Evolutionary conservation across 2,888 invertebrate species (phyloP), one percentile per base, ranked within the genome.

Genomic region (Lasius platythorax): DNA sequence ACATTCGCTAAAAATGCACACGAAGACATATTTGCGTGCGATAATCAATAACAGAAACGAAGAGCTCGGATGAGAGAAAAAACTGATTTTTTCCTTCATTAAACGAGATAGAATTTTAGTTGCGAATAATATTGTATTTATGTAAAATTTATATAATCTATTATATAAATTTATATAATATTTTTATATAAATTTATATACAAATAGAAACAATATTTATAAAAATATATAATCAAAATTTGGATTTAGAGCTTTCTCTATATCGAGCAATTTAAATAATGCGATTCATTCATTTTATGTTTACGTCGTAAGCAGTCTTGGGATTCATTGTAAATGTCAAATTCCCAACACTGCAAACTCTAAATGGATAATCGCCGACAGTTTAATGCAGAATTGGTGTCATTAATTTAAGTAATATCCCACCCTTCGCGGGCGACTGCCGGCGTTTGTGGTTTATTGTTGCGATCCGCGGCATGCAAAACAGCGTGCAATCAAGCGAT

Each of bases 331-430:
- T 15, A 58, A 46, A 50, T 15, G 6, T 66, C 50, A 11, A 66
- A 64, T 63, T 75, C 8, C 12, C 43, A 64, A 46, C 33, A 46
- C 1, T 46, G 2, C 5, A 46, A 75, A 75, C 8, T 46, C 23
- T 64, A 46, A 46, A 33, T 15, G 46, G 23, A 64, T 64, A 67
- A 66, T 76, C 3, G 18, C 23, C 6, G 11, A 3, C 37, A 15
- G 9, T 43, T 74, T 46, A 37, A 15, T 18, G 5, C 9, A 30
- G 0, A 43, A 50, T 18, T 6, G 11, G 33, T 5, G 46, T 66
- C 75, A 66, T 76, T 67, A 67, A 76, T 76, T 18, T 53, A 76
- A 67, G 67, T 53, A 67, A 67, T 67, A 37, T 3, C 30, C 50
- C 11, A 18, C 50, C n/a, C 37, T 66, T 50, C 37, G 37, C 30